A percentile compares a stretch with the other conserved stretches of the same genome.
Evolutionary conservation across 2,113 vertebrate genomes (phyloP).

Genomic region (Pyrgilauda ruficollis): DNA sequence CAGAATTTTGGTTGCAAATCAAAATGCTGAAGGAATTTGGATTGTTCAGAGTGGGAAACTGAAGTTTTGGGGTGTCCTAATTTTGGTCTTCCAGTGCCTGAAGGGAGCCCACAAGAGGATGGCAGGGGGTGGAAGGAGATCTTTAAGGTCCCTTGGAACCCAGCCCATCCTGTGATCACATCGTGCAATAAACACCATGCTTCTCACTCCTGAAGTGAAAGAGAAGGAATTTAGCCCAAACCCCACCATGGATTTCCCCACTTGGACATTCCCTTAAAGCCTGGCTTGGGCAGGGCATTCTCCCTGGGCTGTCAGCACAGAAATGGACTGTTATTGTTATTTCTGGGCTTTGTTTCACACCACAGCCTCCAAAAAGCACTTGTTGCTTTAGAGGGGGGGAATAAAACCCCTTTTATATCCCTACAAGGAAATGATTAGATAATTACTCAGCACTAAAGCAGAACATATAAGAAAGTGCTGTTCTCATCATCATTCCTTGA

Average conservation of each 20-base stretch:
- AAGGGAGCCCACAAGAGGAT: neutral
- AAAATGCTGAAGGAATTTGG: neutral
- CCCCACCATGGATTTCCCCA: neutral
- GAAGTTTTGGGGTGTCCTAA: neutral
- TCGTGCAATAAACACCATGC: neutral
- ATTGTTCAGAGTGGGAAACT: neutral
- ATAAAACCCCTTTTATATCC: neutral
- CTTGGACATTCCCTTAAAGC: neutral
- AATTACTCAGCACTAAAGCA: slow-evolving; percentile 38
- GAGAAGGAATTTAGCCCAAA: neutral
- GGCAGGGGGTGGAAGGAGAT: neutral
- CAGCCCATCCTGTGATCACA: neutral
- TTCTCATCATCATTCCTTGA: slow-evolving; percentile 31
- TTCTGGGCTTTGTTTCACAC: neutral
- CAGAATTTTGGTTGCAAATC: neutral
- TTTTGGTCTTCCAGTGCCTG: neutral
- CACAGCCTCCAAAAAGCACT: neutral
- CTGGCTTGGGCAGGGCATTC: neutral
- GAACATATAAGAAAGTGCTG: neutral
- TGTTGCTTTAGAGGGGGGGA: neutral
- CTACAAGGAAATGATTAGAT: neutral
- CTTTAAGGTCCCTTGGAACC: neutral
- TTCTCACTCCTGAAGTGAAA: neutral
- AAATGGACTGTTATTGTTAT: neutral
- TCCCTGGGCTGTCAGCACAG: neutral